Conservation (phyloP, 2,888 invertebrate species). For the Neria commutata region DNA sequence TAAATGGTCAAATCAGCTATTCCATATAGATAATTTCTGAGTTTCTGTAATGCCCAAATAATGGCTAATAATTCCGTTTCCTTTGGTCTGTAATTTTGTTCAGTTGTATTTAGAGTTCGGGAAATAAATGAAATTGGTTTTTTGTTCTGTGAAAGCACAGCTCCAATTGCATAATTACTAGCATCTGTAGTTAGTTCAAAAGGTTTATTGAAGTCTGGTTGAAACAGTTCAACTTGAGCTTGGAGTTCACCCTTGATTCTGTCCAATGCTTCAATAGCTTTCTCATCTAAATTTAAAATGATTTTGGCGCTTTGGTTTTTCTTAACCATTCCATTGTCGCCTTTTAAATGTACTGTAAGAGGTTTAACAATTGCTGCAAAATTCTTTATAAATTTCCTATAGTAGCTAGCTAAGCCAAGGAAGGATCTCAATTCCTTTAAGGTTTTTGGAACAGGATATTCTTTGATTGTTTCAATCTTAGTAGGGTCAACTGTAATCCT, state of each 20-base stretch:
- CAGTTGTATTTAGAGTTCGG: neutral
- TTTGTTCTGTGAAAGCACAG: conserved; percentile 2
- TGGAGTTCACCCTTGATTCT: neutral
- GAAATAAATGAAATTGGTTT: neutral
- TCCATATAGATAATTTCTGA: neutral
- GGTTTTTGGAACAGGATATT: too few relatives aligned
- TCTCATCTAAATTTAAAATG: neutral
- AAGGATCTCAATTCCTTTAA: too few relatives aligned
- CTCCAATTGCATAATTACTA: conserved; percentile 7
- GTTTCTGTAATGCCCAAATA: neutral
- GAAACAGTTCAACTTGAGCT: neutral
- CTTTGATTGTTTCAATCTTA: too few relatives aligned
- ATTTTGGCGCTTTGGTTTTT: neutral
- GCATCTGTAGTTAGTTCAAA: conserved; percentile 9
- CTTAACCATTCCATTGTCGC: neutral
- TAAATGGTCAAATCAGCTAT: neutral
- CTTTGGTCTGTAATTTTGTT: neutral
- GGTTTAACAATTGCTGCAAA: neutral
- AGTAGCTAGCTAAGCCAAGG: neutral
- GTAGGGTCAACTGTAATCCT: too few relatives aligned
- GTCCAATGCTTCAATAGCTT: neutral
- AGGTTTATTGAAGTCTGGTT: conserved; percentile 6
- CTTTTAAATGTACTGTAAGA: neutral
- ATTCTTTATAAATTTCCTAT: neutral
- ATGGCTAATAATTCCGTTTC: neutral